These are phyloP conservation scores for Nesospiza acunhae DNA, from an alignment of 2,113 vertebrate species.

Conservation along the genomic window DNA sequence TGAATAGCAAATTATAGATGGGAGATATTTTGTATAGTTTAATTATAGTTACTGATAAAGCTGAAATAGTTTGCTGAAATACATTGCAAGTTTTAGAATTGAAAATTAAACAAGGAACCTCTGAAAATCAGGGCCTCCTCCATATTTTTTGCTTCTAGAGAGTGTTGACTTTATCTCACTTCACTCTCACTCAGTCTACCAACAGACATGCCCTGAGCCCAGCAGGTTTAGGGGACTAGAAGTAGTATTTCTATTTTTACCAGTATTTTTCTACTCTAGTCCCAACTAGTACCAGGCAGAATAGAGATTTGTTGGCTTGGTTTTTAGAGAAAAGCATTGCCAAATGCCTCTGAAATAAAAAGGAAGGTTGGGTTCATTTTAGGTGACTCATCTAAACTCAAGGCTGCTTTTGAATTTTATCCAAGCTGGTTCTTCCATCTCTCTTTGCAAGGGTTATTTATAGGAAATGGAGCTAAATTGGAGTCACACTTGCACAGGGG, in stretches of 20 bases:
- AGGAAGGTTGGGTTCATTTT: not conserved
- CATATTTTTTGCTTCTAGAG: not conserved
- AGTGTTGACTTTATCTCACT: not conserved
- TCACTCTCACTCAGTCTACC: not conserved
- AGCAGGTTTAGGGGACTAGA: not conserved
- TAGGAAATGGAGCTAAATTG: not conserved
- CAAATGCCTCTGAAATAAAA: not conserved
- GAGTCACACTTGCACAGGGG: not conserved
- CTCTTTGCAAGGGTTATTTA: not conserved
- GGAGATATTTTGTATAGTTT: not conserved
- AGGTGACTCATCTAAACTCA: not conserved
- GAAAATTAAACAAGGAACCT: not conserved
- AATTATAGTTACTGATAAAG: not conserved
- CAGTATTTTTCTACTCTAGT: not conserved
- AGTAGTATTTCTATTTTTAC: not conserved
- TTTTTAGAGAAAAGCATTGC: not conserved
- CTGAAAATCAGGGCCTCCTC: not conserved
- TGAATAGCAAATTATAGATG: not conserved
- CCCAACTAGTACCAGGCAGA: not conserved
- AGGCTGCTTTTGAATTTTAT: conserved; percentile 14
- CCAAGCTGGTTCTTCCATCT: not conserved
- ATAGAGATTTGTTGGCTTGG: not conserved
- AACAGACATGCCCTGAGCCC: not conserved
- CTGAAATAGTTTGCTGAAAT: not conserved
- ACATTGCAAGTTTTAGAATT: not conserved